A percentile compares a stretch with the other conserved stretches of the same genome.
Conservation (phyloP, 2,888 invertebrate species). For the Rhyacophila evoluta region DNA sequence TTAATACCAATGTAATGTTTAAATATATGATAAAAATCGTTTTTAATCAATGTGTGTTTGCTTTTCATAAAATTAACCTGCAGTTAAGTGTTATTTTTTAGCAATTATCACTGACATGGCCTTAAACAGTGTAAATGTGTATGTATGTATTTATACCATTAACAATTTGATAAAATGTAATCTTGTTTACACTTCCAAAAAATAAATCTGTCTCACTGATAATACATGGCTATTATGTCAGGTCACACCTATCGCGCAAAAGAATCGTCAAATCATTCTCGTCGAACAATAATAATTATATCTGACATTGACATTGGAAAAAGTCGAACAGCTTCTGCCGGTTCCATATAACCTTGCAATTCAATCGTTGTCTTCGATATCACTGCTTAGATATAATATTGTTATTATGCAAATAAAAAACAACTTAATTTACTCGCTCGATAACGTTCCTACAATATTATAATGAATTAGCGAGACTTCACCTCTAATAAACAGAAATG, state of each 20-base stretch:
- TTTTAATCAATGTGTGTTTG: too few species aligned
- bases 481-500: constrained; percentile 10
- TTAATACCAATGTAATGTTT: too few species aligned
- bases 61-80: too few species aligned
- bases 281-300: not conserved
- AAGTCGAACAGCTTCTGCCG: not conserved
- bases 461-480: not conserved
- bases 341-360: not conserved
- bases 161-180: not conserved
- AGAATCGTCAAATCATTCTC: not conserved
- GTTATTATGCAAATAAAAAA: not conserved
- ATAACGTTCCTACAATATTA: not conserved
- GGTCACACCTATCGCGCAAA: not conserved
- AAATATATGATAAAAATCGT: too few species aligned
- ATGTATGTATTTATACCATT: too few species aligned
- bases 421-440: not conserved
- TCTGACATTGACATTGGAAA: constrained; percentile 19
- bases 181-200: too few species aligned
- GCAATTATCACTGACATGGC: too few species aligned
- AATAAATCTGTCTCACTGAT: too few species aligned
- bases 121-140: too few species aligned
- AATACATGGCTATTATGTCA: not conserved
- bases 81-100: too few species aligned
- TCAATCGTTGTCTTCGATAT: not conserved
- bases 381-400: not conserved